Evolutionary conservation across 2,888 invertebrate genomes (phyloP).

Genomic region (Ametastegia equiseti): DNA sequence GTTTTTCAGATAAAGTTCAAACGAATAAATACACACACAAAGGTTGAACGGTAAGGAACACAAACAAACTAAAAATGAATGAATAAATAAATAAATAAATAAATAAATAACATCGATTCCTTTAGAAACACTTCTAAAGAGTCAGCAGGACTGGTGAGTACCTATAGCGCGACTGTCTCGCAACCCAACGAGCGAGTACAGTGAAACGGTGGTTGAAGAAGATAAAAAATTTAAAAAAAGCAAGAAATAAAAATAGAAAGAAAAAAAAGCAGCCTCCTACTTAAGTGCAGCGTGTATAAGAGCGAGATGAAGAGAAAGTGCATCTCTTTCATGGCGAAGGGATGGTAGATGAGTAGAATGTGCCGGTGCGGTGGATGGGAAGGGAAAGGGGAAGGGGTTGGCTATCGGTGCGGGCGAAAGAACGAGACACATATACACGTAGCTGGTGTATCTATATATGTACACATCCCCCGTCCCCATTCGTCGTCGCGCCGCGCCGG

Average conservation of each 20-base stretch:
- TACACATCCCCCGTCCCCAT: constrained; percentile 14
- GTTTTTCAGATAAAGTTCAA: no score
- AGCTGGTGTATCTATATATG: no score
- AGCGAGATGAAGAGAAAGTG: constrained; percentile 36
- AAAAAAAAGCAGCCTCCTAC: constrained; percentile 7
- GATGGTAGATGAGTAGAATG: constrained; percentile 19
- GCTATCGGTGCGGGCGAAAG: constrained; percentile 34
- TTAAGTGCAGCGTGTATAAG: constrained; percentile 22
- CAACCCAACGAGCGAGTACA: neutral
- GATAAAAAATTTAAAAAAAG: no score
- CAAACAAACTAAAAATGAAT: neutral
- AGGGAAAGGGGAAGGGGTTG: constrained; percentile 3
- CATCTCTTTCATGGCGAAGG: constrained; percentile 22
- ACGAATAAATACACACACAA: no score
- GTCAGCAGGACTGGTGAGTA: neutral
- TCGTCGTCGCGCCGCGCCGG: neutral
- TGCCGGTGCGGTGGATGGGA: constrained; percentile 23
- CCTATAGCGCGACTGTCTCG: constrained; percentile 20
- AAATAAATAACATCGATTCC: neutral
- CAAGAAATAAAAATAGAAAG: no score
- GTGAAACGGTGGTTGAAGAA: constrained; percentile 25
- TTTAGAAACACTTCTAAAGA: constrained; percentile 14
- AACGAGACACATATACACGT: constrained; percentile 31
- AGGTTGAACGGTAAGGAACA: neutral
- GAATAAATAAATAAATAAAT: neutral